Evolutionary conservation across 2,888 invertebrate genomes (phyloP).

Genomic region (Stenodema calcarata): DNA sequence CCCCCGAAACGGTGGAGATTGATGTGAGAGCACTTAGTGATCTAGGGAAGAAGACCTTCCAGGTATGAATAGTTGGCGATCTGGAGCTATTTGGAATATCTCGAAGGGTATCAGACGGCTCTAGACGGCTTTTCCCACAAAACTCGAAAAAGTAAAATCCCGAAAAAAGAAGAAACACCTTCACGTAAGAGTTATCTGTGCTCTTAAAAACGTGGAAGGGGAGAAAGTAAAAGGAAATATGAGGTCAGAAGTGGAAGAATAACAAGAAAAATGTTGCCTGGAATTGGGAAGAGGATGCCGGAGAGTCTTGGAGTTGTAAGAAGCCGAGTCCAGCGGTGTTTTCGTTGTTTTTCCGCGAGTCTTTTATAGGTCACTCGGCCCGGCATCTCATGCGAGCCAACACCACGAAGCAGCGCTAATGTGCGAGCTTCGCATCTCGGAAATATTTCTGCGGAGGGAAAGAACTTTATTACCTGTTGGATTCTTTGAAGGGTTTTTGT

Average conservation of each 20-base stretch:
- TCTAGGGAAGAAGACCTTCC: not conserved
- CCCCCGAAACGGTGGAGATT: not conserved
- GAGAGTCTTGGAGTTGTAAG: not conserved
- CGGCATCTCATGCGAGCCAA: slow-evolving; percentile 7
- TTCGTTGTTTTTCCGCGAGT: not conserved
- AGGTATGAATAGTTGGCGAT: slow-evolving; percentile 17
- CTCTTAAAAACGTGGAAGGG: not conserved
- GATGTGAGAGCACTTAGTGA: not conserved
- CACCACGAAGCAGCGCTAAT: not conserved
- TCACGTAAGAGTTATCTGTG: not conserved
- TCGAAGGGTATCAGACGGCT: not conserved
- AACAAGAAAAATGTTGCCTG: slow-evolving; percentile 31
- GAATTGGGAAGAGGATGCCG: slow-evolving; percentile 34
- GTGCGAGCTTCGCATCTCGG: not conserved
- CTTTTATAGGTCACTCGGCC: slow-evolving; percentile 21
- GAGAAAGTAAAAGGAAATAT: slow-evolving; percentile 4
- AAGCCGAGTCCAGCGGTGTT: not conserved
- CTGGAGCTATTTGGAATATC: slow-evolving; percentile 8
- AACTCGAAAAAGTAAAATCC: not conserved
- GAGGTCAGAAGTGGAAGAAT: slow-evolving; percentile 31
- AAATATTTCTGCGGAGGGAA: not conserved
- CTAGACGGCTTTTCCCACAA: not conserved
- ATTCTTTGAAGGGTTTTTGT: not conserved
- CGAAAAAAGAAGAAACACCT: not conserved
- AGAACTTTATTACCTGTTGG: not conserved